phyloP scores from a whole-genome alignment of 2,797 vertebrate genomes.

The Otus scops region DNA sequence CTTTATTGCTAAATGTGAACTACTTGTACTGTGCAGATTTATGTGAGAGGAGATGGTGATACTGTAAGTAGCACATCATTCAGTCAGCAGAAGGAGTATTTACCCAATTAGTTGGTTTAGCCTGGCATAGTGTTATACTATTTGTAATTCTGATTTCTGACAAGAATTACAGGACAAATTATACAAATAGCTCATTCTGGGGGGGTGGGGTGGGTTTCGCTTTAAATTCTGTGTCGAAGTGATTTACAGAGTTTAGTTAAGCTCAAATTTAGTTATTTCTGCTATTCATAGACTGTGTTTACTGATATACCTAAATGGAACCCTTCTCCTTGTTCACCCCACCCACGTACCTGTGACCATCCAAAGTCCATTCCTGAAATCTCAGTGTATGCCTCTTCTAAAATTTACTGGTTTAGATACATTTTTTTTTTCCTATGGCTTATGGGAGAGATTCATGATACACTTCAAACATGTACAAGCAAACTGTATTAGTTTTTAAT shows the following conservation, averaged over 20 bases:
- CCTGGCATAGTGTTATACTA: background rate
- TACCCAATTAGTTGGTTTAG: background rate
- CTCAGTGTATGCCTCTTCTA: background rate
- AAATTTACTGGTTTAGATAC: background rate
- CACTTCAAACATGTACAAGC: background rate
- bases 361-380: background rate
- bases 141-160: background rate
- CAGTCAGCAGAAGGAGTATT: background rate
- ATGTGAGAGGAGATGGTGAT: background rate
- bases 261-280: background rate
- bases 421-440: background rate
- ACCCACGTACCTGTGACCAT: fast-evolving
- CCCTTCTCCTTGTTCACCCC: background rate
- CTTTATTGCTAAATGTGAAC: background rate
- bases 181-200: background rate
- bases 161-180: background rate
- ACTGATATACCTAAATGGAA: background rate
- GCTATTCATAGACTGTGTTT: background rate
- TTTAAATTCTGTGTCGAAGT: background rate
- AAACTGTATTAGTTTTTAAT: background rate
- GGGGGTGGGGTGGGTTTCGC: background rate
- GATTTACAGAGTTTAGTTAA: background rate
- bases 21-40: background rate
- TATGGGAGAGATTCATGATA: background rate
- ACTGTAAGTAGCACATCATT: background rate